Evolutionary conservation across 1,140 invertebrate genomes (phyloP).

Genomic region (Nephotettix cincticeps): DNA sequence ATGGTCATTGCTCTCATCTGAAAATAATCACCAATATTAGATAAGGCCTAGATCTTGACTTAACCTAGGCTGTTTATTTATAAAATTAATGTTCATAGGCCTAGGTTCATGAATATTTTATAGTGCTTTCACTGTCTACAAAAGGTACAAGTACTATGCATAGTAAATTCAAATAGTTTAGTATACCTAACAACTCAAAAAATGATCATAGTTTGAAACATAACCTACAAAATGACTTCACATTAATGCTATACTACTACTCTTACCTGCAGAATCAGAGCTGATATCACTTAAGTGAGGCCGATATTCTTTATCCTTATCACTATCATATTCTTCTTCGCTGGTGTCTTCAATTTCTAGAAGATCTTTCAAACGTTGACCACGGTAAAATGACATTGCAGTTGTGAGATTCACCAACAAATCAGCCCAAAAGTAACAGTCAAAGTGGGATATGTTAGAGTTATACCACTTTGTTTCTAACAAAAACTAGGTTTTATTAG

Average conservation of each 20-base stretch:
- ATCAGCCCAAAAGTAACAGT: not conserved
- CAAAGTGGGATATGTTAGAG: not conserved
- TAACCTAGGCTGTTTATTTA: no score
- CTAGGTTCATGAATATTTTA: no score
- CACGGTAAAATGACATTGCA: not conserved
- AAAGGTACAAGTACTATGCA: not conserved
- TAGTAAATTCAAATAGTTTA: not conserved
- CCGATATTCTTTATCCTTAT: not conserved
- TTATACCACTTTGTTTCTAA: not conserved
- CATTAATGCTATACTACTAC: not conserved
- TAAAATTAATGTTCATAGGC: no score
- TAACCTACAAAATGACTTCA: not conserved
- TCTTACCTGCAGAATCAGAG: not conserved
- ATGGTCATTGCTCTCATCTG: no score
- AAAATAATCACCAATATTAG: no score
- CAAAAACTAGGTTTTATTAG: no score
- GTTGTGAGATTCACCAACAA: no score
- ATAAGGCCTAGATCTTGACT: no score
- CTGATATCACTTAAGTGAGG: no score
- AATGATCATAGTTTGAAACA: not conserved
- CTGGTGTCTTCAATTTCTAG: constrained; percentile 3
- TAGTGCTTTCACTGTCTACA: no score
- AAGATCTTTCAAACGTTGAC: not conserved
- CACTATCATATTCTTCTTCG: not conserved
- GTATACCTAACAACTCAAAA: not conserved